A percentile compares a stretch with the other conserved stretches of the same genome.
phyloP scores from a whole-genome alignment of 2,888 invertebrate genomes.

The Bombylius discolor region DNA sequence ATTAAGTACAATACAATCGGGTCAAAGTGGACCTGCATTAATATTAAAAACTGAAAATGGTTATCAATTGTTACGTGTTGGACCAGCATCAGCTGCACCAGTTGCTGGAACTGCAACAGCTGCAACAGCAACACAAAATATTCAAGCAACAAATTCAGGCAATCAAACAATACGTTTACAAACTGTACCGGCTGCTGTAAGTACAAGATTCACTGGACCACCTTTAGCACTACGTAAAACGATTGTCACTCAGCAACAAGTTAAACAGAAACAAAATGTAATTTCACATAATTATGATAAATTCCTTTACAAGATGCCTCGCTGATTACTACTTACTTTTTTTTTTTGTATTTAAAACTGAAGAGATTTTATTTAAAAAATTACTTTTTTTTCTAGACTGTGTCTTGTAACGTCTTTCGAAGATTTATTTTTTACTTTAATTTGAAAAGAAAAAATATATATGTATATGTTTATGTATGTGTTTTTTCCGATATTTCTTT shows the following conservation, averaged over 20 bases:
- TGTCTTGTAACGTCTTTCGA: too few relatives aligned
- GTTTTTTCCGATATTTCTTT: too few relatives aligned
- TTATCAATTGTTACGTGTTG: conserved; percentile 81
- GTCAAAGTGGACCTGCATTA: conserved; percentile 75
- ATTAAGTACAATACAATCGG: conserved; percentile 74
- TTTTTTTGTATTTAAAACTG: background rate
- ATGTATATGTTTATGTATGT: too few relatives aligned
- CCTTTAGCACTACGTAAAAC: conserved; percentile 48
- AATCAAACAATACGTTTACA: conserved; percentile 71
- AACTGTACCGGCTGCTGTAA: conserved; percentile 76
- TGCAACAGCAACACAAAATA: conserved; percentile 36
- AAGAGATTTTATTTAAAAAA: too few relatives aligned
- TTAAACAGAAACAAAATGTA: conserved; percentile 36
- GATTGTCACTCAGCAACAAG: conserved; percentile 37
- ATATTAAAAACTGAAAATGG: conserved; percentile 95
- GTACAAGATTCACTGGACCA: conserved; percentile 52
- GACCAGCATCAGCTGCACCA: conserved; percentile 45
- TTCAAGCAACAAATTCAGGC: conserved; percentile 44
- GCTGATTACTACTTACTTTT: background rate
- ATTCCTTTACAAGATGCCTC: too few relatives aligned
- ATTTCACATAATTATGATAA: conserved; percentile 14
- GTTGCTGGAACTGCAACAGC: conserved; percentile 32
- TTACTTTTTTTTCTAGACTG: too few relatives aligned
- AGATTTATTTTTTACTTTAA: too few relatives aligned
- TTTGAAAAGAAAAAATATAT: too few relatives aligned